Conservation (phyloP, 2,797 vertebrate species). For the Pseudocheirus occidentalis region DNA sequence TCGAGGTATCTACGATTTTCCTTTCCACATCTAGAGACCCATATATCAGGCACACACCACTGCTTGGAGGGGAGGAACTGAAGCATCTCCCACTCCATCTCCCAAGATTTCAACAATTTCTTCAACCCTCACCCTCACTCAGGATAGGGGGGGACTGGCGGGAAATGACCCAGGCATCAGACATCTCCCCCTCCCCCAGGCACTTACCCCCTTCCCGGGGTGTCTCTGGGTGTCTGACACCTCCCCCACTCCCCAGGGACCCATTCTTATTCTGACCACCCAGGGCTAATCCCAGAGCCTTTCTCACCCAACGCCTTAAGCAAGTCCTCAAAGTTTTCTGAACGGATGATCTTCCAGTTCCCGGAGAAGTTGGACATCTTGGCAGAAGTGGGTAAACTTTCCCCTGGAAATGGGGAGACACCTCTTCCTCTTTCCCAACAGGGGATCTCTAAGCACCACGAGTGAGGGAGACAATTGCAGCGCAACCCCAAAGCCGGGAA, state of each 20-base stretch:
- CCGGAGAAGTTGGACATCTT: conserved; percentile 91
- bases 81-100: background rate
- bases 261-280: background rate
- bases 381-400: background rate
- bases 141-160: background rate
- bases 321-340: conserved; percentile 95
- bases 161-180: background rate
- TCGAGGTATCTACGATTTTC: background rate
- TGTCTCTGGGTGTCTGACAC: background rate
- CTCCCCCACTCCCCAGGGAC: background rate
- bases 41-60: background rate
- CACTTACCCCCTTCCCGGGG: background rate
- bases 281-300: background rate
- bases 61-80: background rate
- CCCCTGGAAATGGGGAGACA: background rate
- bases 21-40: background rate
- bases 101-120: background rate
- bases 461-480: background rate
- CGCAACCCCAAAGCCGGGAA: conserved; percentile 38
- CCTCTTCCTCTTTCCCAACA: background rate
- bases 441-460: background rate
- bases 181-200: background rate
- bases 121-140: background rate
- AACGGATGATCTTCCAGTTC: conserved; percentile 94
- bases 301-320: conserved; percentile 91